Evolutionary conservation across 2,888 invertebrate genomes (phyloP).

Genomic region (Mechanitis mazaeus): DNA sequence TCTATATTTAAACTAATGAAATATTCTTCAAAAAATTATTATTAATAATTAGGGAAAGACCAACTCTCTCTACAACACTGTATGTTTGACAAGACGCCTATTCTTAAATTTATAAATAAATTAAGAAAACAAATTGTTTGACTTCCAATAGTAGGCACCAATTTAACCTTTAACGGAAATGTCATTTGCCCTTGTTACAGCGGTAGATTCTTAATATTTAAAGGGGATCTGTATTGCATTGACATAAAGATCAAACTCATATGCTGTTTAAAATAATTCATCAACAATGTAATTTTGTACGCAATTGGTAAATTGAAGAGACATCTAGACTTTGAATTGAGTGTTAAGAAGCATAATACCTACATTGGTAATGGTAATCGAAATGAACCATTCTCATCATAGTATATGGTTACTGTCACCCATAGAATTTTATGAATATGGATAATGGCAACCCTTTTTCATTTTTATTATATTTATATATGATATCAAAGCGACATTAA

Average conservation of each 20-base stretch:
- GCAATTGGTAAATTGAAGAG: slow-evolving; percentile 27
- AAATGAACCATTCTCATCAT: no score
- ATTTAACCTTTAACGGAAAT: slow-evolving; percentile 23
- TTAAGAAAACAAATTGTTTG: slow-evolving; percentile 1
- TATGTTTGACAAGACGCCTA: neutral
- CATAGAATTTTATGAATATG: no score
- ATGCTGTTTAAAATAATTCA: slow-evolving; percentile 17
- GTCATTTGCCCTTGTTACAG: slow-evolving; percentile 26
- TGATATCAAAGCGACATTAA: no score
- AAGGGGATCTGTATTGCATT: slow-evolving; percentile 13
- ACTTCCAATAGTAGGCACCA: slow-evolving; percentile 22
- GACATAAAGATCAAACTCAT: slow-evolving; percentile 20
- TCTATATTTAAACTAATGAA: no score
- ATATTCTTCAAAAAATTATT: no score
- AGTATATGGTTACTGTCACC: no score
- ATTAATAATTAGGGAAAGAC: no score
- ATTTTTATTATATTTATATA: no score
- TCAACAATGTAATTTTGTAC: slow-evolving; percentile 17
- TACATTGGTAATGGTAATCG: neutral
- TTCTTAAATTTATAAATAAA: neutral
- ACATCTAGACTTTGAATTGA: slow-evolving; percentile 13
- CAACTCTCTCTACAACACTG: neutral
- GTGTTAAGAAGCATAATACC: neutral
- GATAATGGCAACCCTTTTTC: no score
- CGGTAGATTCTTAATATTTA: slow-evolving; percentile 12